Evolutionary conservation across 2,113 vertebrate genomes (phyloP).

Genomic region (Rattus norvegicus): DNA sequence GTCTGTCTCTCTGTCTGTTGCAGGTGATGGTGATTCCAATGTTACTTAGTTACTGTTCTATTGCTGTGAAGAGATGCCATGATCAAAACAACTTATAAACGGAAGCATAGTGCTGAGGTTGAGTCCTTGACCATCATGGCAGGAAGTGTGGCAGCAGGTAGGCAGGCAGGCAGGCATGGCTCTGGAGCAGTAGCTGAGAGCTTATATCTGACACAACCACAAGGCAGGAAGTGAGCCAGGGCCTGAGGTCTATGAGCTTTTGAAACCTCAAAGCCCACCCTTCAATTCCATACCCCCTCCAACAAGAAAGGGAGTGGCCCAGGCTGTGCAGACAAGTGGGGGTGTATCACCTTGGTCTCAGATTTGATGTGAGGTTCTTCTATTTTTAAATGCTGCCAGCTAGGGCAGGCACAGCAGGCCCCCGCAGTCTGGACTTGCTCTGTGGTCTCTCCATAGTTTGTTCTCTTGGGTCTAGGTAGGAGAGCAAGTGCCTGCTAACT

Average conservation of each 20-base stretch:
- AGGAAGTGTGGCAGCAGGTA: not conserved
- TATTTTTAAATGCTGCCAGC: constrained; percentile 35
- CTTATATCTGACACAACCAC: not conserved
- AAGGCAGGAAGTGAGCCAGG: not conserved
- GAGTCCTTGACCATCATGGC: not conserved
- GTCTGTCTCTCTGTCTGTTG: too few relatives aligned
- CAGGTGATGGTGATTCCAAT: not conserved
- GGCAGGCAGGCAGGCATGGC: not conserved
- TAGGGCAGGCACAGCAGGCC: not conserved
- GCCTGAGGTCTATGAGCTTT: not conserved
- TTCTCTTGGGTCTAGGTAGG: not conserved
- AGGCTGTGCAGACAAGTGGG: not conserved
- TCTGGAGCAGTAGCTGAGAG: not conserved
- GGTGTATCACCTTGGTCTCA: not conserved
- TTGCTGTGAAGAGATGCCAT: not conserved
- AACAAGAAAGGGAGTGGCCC: not conserved
- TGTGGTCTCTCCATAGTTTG: not conserved
- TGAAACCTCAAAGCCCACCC: not conserved
- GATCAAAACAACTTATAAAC: not conserved
- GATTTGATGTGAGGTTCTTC: not conserved
- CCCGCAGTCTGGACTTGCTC: not conserved
- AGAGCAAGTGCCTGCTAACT: not conserved
- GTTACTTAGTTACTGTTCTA: not conserved
- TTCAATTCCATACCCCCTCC: not conserved
- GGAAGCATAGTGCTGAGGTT: not conserved